Evolutionary conservation across 2,797 vertebrate genomes (phyloP).

Genomic region (Tamandua tetradactyla): DNA sequence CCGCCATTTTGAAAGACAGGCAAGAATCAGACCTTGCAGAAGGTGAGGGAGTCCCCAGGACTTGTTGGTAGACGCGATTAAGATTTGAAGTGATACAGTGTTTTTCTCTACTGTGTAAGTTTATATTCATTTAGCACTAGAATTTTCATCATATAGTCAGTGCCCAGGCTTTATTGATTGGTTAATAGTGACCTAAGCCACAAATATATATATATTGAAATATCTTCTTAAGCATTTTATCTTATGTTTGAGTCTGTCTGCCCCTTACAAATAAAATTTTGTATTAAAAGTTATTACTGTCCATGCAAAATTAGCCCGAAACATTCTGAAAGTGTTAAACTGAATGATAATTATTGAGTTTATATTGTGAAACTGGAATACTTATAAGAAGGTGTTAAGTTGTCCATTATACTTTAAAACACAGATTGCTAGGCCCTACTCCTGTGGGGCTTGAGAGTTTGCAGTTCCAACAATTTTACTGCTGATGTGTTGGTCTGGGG

Average conservation of each 20-base stretch:
- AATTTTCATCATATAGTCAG: background rate
- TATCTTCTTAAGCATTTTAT: background rate
- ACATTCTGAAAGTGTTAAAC: conserved; percentile 17
- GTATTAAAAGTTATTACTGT: conserved; percentile 17
- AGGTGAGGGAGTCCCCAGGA: background rate
- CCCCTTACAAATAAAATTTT: background rate
- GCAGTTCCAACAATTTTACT: background rate
- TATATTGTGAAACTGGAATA: background rate
- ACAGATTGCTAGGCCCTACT: background rate
- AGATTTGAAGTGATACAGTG: background rate
- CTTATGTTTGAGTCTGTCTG: conserved; percentile 14
- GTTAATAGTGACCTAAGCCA: background rate
- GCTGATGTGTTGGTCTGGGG: background rate
- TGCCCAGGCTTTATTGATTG: background rate
- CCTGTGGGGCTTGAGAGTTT: background rate
- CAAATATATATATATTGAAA: background rate
- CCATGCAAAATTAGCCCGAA: conserved; percentile 37
- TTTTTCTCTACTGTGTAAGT: background rate
- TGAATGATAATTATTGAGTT: conserved; percentile 2
- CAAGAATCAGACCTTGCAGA: background rate
- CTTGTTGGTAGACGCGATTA: background rate
- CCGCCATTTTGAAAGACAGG: background rate
- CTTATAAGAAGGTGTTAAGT: background rate
- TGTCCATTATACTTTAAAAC: background rate
- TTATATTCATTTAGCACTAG: background rate